These are phyloP conservation scores for Syngnathus acus DNA, from an alignment of 2,797 vertebrate species.

Conservation along the genomic window DNA sequence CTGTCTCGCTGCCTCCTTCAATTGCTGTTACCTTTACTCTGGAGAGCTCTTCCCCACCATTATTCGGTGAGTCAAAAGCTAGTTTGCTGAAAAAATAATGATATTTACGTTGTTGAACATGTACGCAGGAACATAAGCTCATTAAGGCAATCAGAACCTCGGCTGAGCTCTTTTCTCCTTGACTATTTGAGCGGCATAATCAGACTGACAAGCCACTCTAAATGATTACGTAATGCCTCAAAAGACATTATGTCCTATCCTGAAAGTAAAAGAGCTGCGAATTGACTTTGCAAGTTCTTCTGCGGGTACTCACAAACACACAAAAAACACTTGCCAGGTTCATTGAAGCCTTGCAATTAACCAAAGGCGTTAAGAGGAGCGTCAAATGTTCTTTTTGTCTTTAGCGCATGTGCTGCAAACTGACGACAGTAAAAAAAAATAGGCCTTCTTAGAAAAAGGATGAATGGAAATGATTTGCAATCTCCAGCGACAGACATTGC, in stretches of 20 bases:
- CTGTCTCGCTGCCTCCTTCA: constrained; percentile 84
- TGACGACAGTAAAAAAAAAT: background rate
- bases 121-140: background rate
- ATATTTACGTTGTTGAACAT: background rate
- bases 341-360: no score
- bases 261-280: background rate
- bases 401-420: background rate
- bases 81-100: background rate
- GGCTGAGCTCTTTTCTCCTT: constrained; percentile 3
- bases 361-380: no score
- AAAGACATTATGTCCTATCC: constrained; percentile 1
- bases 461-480: background rate
- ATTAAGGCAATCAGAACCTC: constrained; percentile 7
- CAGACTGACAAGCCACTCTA: background rate
- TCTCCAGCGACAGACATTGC: background rate
- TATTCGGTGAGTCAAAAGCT: constrained; percentile 66
- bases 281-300: background rate
- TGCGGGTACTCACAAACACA: no score
- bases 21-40: constrained; percentile 80
- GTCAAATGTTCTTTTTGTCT: no score
- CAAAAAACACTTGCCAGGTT: no score
- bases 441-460: background rate
- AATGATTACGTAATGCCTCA: constrained; percentile 3
- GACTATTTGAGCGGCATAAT: constrained; percentile 6
- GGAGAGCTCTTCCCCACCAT: constrained; percentile 87